Percentiles rank a stretch among this genome's conserved stretches.
Evolutionary conservation across 2,888 invertebrate species (phyloP).

Genomic region (Dryomyza anilis): DNA sequence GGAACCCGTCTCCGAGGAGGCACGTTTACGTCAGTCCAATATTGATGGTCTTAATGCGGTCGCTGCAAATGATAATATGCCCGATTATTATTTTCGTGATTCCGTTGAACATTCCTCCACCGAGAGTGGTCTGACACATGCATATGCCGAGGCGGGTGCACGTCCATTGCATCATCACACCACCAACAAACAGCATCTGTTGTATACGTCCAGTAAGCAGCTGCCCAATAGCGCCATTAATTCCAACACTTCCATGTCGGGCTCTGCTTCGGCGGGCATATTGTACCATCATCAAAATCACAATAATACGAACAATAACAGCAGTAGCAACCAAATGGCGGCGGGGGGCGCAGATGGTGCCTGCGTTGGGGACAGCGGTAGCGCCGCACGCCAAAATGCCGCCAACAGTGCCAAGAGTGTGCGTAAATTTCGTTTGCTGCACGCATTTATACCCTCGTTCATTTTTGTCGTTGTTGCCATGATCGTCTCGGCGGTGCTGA

Average conservation of each 20-base stretch:
- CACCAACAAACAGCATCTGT: conserved; percentile 44
- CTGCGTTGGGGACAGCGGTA: conserved; percentile 24
- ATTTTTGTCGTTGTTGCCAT: conserved; percentile 74
- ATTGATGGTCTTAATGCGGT: conserved; percentile 46
- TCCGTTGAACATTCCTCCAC: conserved; percentile 81
- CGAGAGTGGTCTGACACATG: conserved; percentile 69
- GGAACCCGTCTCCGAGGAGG: conserved; percentile 74
- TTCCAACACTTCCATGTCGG: conserved; percentile 42
- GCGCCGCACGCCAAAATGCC: conserved; percentile 40
- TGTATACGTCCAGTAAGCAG: conserved; percentile 43
- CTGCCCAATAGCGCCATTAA: conserved; percentile 47
- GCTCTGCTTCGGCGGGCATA: conserved; percentile 26
- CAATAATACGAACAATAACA: conserved; percentile 24
- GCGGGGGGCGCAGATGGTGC: neutral
- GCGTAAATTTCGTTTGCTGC: conserved; percentile 69
- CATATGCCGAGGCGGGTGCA: conserved; percentile 44
- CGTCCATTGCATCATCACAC: conserved; percentile 41
- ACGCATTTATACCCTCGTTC: conserved; percentile 79
- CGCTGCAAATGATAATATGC: conserved; percentile 49
- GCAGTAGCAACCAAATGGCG: neutral
- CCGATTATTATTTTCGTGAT: conserved; percentile 76
- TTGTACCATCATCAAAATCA: neutral
- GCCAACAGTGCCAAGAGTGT: conserved; percentile 56
- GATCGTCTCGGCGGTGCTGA: conserved; percentile 70
- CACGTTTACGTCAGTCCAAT: conserved; percentile 54